Conservation (phyloP, 2,888 invertebrate genomes). For the Pelosia muscerda region DNA sequence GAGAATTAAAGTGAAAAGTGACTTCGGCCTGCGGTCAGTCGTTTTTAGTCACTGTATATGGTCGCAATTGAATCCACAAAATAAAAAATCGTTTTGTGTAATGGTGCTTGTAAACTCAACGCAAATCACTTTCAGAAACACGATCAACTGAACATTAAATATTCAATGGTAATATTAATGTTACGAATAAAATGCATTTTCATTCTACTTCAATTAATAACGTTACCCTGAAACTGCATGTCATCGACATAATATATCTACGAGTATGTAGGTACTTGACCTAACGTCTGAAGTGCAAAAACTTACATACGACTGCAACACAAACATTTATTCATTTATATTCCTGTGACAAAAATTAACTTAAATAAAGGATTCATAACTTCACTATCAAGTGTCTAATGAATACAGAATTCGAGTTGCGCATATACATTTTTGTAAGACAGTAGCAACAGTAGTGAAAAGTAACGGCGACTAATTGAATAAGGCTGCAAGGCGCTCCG, state of each 20-base stretch:
- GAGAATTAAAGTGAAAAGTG: no score
- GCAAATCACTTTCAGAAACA: not conserved
- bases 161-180: not conserved
- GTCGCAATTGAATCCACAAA: no score
- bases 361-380: no score
- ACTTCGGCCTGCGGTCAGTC: no score
- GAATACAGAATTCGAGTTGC: not conserved
- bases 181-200: not conserved
- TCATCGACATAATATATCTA: not conserved
- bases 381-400: not conserved
- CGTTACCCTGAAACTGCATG: not conserved
- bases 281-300: not conserved
- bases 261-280: not conserved
- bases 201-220: not conserved
- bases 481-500: slow-evolving; percentile 7
- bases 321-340: not conserved
- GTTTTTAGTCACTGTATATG: no score
- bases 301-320: not conserved
- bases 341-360: not conserved
- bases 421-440: not conserved
- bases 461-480: not conserved
- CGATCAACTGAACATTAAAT: not conserved
- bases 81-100: not conserved
- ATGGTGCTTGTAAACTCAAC: not conserved
- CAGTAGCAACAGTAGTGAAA: not conserved